Evolutionary conservation across 2,888 invertebrate genomes (phyloP).

Genomic region (Mesorhabditis spiculigera): DNA sequence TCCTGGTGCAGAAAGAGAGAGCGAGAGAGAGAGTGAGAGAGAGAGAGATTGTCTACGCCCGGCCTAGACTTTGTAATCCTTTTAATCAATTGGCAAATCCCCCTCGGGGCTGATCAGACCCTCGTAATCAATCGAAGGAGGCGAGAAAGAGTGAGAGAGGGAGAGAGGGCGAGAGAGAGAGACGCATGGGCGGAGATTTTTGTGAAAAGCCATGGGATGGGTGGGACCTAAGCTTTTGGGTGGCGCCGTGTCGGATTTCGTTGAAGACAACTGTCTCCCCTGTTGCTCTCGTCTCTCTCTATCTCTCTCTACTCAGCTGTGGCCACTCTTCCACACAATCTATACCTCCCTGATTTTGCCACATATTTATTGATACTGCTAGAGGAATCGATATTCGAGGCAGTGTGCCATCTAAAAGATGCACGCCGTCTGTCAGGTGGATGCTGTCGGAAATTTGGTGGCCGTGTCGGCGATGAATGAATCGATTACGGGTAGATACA

Average conservation of each 20-base stretch:
- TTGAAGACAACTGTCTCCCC: background rate
- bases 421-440: conserved; percentile 1
- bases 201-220: background rate
- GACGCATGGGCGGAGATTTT: conserved; percentile 15
- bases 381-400: no score
- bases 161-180: conserved; percentile 5
- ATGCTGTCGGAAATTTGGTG: background rate
- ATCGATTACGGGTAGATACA: no score
- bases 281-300: background rate
- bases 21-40: background rate
- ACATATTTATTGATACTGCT: background rate
- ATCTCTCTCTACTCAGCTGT: background rate
- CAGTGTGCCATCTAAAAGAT: background rate
- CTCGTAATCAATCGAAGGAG: background rate
- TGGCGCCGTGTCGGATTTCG: background rate
- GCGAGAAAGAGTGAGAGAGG: conserved; percentile 6
- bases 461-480: background rate
- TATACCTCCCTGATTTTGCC: background rate
- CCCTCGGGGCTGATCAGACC: background rate
- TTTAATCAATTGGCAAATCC: background rate
- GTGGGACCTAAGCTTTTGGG: conserved; percentile 1
- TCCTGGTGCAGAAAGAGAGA: background rate
- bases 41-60: conserved; percentile 11
- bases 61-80: conserved; percentile 1
- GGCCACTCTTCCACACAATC: background rate